These are phyloP conservation scores for Phymanthus crucifer DNA, from an alignment of 92 coral and sea anemone genomes.

Conservation along the genomic window DNA sequence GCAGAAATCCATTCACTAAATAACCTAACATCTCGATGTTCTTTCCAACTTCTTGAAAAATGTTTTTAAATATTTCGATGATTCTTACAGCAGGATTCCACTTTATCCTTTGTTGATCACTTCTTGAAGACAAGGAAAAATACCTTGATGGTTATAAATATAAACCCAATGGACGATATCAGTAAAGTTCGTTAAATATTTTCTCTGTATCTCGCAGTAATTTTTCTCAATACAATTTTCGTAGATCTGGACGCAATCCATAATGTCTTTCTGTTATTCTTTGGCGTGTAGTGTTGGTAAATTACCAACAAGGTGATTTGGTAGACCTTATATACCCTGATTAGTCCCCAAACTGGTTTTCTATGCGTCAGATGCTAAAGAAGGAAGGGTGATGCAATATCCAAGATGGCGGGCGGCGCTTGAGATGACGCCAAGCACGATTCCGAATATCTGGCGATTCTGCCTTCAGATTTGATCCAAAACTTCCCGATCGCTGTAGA, in stretches of 20 bases:
- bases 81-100: not conserved
- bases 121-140: conserved; percentile 1
- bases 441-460: not conserved
- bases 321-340: conserved; percentile 3
- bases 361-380: conserved; percentile 13
- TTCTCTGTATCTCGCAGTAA: not conserved
- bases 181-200: conserved; percentile 5
- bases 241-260: conserved; percentile 19
- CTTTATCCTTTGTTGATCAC: not conserved
- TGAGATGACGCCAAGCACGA: conserved; percentile 21
- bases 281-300: conserved; percentile 30
- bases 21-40: not conserved
- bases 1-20: conserved; percentile 8
- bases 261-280: conserved; percentile 10
- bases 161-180: not conserved
- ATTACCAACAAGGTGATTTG: conserved; percentile 18
- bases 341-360: not conserved
- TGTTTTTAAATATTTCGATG: not conserved
- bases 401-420: conserved; percentile 24
- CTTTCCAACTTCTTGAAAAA: not conserved
- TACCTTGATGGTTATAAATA: not conserved
- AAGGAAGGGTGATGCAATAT: conserved; percentile 36
- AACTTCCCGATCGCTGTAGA: not conserved
- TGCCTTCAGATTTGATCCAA: not conserved
- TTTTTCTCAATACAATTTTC: not conserved